These are phyloP conservation scores for Gallinago jamesoni DNA, from an alignment of 2,113 vertebrate species.

Conservation along the genomic window DNA sequence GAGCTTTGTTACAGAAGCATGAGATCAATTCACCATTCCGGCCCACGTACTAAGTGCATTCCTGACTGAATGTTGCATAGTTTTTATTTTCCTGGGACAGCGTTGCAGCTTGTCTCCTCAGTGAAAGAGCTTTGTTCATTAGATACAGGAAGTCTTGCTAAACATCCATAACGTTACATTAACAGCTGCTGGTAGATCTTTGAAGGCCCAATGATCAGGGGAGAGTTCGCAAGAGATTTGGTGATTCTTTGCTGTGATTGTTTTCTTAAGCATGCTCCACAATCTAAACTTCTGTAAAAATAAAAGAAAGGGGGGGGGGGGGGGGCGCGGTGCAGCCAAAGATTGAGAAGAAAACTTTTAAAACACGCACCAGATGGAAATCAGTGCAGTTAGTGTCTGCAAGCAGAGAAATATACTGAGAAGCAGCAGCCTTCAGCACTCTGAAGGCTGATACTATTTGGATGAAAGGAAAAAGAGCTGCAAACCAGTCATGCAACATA, in stretches of 20 bases:
- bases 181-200: constrained; percentile 54
- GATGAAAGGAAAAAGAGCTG: constrained; percentile 1
- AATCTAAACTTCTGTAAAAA: neutral
- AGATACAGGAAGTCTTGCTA: constrained; percentile 63
- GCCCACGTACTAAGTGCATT: constrained; percentile 46
- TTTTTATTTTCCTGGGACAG: constrained; percentile 56
- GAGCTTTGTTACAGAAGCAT: constrained; percentile 55
- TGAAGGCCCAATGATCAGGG: constrained; percentile 15
- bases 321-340: neutral
- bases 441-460: neutral
- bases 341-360: neutral
- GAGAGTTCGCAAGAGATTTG: constrained; percentile 7
- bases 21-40: constrained; percentile 39
- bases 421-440: neutral
- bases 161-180: constrained; percentile 28
- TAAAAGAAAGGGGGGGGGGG: neutral
- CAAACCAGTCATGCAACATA: neutral
- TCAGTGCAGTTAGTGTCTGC: constrained; percentile 33
- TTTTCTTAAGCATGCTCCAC: neutral
- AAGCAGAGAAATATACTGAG: neutral
- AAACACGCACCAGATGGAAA: constrained; percentile 32
- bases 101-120: constrained; percentile 37
- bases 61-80: constrained; percentile 44
- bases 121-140: constrained; percentile 53
- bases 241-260: constrained; percentile 45